These are phyloP conservation scores for Tapirus terrestris DNA, from an alignment of 2,113 vertebrate genomes.

Conservation along the genomic window DNA sequence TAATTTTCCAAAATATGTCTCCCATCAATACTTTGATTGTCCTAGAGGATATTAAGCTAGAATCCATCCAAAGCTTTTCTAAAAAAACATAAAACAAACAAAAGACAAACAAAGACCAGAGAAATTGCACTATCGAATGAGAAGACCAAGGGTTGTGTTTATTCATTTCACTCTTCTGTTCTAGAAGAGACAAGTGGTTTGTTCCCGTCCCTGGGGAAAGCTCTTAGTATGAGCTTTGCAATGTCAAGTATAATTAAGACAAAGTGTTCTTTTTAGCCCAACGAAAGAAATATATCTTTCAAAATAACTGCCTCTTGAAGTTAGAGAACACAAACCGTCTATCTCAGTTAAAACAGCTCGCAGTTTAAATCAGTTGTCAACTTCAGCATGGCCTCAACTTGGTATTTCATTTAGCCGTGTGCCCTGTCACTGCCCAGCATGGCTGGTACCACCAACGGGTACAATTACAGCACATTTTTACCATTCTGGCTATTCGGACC, in stretches of 20 bases:
- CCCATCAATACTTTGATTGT: constrained; percentile 70
- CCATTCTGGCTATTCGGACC: constrained; percentile 63
- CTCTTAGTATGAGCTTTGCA: constrained; percentile 82
- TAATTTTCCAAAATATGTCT: constrained; percentile 80
- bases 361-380: constrained; percentile 80
- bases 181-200: constrained; percentile 78
- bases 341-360: constrained; percentile 67
- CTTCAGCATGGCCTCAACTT: constrained; percentile 65
- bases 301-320: constrained; percentile 84
- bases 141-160: constrained; percentile 72
- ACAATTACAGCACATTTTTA: not conserved
- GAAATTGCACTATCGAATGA: constrained; percentile 53
- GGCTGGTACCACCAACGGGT: not conserved
- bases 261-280: constrained; percentile 84
- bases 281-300: constrained; percentile 85
- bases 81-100: constrained; percentile 60
- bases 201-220: constrained; percentile 83
- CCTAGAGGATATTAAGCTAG: constrained; percentile 75
- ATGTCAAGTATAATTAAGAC: constrained; percentile 87
- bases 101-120: constrained; percentile 11
- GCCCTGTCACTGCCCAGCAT: not conserved
- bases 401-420: not conserved
- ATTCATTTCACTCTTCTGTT: constrained; percentile 83
- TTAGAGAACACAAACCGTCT: constrained; percentile 75
- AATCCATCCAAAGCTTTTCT: constrained; percentile 39